Evolutionary conservation across 1,140 invertebrate species (phyloP), one percentile per base, ranked within the genome.

Genomic region (Diplogasteroides magnus): DNA sequence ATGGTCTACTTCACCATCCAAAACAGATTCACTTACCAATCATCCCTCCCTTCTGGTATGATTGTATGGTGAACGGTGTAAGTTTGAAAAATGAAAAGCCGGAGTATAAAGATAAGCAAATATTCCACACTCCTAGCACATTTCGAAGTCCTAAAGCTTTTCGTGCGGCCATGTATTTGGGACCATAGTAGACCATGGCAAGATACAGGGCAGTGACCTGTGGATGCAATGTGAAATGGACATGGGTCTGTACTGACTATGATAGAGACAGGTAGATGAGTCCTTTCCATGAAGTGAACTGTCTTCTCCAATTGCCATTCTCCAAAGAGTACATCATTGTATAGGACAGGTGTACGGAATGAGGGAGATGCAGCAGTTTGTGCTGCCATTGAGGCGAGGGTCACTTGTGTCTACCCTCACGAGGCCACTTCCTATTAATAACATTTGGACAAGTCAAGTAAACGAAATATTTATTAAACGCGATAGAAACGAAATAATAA

Each of bases 231-330:
- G n/a, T n/a, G n/a, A n/a, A n/a, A n/a, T n/a, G n/a, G n/a, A n/a
- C 37, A 48, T 48, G 6, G 37, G 19, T 48, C 19, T 6, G 37
- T 48, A 48, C 19, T 48, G 37, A 48, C 37, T 48, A 19, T 19
- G 37, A 48, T 48, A 11, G 37, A 48, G 37, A 48, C 19, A 48
- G 37, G 37, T 19, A 48, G 37, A 48, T 48, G 37, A 19, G 37
- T 48, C 19, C 37, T 6, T 19, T 48, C 37, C 37, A 48, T 48
- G 37, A 48, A 48, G 19, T 48, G 37, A 19, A 48, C 19, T 6
- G 37, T 48, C 37, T 48, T 48, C 37, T 48, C 37, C 37, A 48
- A 48, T 48, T 48, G 37, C 37, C 37, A 48, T 48, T 48, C 37
- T 48, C 37, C 37, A 19, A 48, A 48, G 6, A 48, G 6, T 19